These are phyloP conservation scores for Ranitomeya variabilis DNA, from an alignment of 2,113 vertebrate species.

Conservation along the genomic window DNA sequence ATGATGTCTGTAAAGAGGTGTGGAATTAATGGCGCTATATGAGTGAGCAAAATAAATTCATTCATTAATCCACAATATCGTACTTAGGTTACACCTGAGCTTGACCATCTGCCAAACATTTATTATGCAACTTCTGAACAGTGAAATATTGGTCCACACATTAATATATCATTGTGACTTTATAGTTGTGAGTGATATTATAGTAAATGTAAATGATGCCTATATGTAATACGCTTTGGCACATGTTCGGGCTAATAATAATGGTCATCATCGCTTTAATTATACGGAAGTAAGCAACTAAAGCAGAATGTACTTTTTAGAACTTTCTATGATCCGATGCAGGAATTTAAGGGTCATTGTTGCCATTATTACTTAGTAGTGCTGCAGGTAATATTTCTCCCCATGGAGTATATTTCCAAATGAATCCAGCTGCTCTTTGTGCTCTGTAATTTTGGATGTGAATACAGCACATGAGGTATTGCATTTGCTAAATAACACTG, in stretches of 20 bases:
- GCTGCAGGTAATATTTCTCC: constrained; percentile 42
- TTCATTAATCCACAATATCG: neutral
- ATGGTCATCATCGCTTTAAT: neutral
- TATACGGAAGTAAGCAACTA: neutral
- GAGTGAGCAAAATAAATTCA: too few relatives aligned
- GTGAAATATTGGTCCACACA: neutral
- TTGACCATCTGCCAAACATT: neutral
- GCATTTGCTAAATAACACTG: constrained; percentile 38
- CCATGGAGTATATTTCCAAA: constrained; percentile 25
- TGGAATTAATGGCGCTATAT: too few relatives aligned
- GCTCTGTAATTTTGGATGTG: constrained; percentile 11
- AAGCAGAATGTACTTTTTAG: neutral
- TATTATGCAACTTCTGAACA: neutral
- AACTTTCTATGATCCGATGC: constrained; percentile 2
- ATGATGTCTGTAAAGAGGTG: too few relatives aligned
- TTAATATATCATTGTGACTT: neutral
- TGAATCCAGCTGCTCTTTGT: constrained; percentile 29
- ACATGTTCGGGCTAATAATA: neutral
- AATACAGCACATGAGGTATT: constrained; percentile 22
- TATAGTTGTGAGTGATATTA: neutral
- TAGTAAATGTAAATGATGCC: neutral
- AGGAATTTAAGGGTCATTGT: constrained; percentile 31
- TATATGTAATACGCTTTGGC: neutral
- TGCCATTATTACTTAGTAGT: neutral
- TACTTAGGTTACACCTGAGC: neutral